These are phyloP conservation scores for Nannoperca obscura DNA, from an alignment of 2,797 vertebrate species.

Conservation along the genomic window DNA sequence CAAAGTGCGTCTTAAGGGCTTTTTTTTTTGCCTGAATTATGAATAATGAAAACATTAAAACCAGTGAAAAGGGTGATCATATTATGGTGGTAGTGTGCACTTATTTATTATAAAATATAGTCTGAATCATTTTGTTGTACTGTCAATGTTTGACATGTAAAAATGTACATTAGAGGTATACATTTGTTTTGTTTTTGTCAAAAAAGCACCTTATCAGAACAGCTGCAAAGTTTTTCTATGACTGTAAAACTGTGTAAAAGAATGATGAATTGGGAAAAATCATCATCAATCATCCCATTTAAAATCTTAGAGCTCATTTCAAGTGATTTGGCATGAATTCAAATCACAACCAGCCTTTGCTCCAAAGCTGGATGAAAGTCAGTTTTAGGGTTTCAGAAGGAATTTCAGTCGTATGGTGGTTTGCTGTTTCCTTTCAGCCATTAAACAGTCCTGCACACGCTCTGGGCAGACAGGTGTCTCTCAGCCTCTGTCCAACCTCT, in stretches of 20 bases:
- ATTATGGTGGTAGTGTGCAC: not conserved
- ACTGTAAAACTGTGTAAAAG: not conserved
- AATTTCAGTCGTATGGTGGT: conserved; percentile 31
- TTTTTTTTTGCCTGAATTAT: not conserved
- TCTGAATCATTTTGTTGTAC: not conserved
- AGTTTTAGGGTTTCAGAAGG: not conserved
- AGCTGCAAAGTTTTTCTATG: not conserved
- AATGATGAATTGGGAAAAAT: not conserved
- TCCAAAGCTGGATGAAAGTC: not conserved
- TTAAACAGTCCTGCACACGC: conserved; percentile 42
- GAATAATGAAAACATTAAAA: not conserved
- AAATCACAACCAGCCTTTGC: not conserved
- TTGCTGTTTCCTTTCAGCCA: conserved; percentile 29
- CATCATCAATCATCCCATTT: not conserved
- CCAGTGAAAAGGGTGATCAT: not conserved
- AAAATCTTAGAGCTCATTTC: not conserved
- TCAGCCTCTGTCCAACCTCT: conserved; percentile 56
- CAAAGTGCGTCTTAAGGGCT: not conserved
- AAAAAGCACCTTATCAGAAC: not conserved
- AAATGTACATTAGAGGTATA: too few species aligned
- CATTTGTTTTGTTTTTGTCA: not conserved
- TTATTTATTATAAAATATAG: not conserved
- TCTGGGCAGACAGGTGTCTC: conserved; percentile 71
- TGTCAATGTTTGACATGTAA: not conserved
- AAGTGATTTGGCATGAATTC: not conserved